Evolutionary conservation across 2,797 vertebrate genomes (phyloP).

Genomic region (Sebastes cheni): DNA sequence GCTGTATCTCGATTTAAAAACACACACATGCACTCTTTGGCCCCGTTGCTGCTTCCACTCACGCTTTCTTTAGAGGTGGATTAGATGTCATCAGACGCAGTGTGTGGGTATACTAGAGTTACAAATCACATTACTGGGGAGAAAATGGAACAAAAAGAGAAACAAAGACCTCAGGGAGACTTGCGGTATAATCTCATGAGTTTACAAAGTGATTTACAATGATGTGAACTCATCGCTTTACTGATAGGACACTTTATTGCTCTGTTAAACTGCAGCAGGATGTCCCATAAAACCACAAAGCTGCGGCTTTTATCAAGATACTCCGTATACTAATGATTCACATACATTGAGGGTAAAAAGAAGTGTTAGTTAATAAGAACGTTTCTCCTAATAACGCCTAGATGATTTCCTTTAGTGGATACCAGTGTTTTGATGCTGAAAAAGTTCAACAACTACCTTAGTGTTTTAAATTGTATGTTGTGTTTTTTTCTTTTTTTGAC

Average conservation of each 20-base stretch:
- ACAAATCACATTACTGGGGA: not conserved
- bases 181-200: not conserved
- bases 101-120: not conserved
- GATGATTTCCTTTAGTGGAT: not conserved
- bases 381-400: not conserved
- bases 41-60: not conserved
- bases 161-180: not conserved
- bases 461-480: not conserved
- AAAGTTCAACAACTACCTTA: not conserved
- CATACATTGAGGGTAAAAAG: not conserved
- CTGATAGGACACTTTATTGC: not conserved
- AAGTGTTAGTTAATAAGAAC: not conserved
- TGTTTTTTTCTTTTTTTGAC: too few relatives aligned
- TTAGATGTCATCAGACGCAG: not conserved
- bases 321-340: not conserved
- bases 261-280: not conserved
- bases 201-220: not conserved
- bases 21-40: conserved; percentile 9
- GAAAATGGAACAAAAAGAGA: not conserved
- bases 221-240: not conserved
- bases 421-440: not conserved
- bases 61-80: not conserved
- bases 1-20: not conserved
- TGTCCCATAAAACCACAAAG: conserved; percentile 12
- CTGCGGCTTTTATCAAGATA: not conserved